Evolutionary conservation across 2,797 vertebrate genomes (phyloP), one percentile per base, ranked within the genome.

Genomic region (Geotrypetes seraphini): DNA sequence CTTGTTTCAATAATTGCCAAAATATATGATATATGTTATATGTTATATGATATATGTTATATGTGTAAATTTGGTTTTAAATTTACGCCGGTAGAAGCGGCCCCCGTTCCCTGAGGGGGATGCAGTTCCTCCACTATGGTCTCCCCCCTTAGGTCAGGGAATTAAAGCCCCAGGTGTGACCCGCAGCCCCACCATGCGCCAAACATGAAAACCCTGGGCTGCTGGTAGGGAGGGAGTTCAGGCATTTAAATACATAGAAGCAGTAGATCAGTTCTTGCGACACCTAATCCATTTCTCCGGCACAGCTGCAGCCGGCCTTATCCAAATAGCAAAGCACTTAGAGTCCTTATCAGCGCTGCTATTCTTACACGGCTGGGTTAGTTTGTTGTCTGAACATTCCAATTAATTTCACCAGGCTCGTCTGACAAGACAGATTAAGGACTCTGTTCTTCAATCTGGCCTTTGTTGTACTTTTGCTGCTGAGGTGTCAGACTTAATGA

Each of bases 341-440:
- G 19, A 19, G 32, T 23, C 17, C 28, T 32, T 21, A 22, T 26
- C 18, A 9, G 18, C 8, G 10, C 29, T 31, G 8, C 37, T 15
- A 26, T 22, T 22, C 29, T 21, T 19, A 2, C 33, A 3, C 0
- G 0, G 19, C 8, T 0, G 0, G 19, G 10, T 31, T 16, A 33
- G 19, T 22, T 33, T 18, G 15, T 38, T 33, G 16, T n/a, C 36
- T 21, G 29, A 43, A 41, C 16, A 36, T 33, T 25, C 51, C 37
- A 23, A 19, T 42, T 28, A 30, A 28, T 45, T 15, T 33, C 21
- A 2, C 31, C 3, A 8, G 25, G 12, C 9, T 33, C 16, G 36
- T 8, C 28, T 39, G 40, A 23, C 34, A 24, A 21, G 34, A 12
- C 1, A 1, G 30, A 28, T 45, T 30, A 19, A 27, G 9, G 36